Evolutionary conservation across 2,888 invertebrate genomes (phyloP).

Genomic region (Aproaerema taeniolella): DNA sequence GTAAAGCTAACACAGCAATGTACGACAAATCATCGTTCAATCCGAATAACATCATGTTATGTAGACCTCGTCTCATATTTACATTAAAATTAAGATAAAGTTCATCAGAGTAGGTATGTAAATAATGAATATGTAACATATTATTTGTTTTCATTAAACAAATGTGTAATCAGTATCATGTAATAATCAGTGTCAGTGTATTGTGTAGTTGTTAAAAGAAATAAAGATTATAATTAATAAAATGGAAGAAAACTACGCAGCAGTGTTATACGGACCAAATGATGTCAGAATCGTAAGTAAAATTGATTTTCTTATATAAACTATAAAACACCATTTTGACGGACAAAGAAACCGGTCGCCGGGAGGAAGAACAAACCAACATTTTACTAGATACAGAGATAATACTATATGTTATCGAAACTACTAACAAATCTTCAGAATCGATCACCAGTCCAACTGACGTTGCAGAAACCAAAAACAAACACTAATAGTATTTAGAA

Average conservation of each 20-base stretch:
- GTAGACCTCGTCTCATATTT: too few relatives aligned
- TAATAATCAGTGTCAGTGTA: background rate
- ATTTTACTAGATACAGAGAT: background rate
- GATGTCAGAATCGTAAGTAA: constrained; percentile 83
- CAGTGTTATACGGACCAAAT: constrained; percentile 82
- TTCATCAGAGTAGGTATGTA: background rate
- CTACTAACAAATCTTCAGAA: background rate
- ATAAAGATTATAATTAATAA: too few relatives aligned
- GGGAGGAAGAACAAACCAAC: background rate
- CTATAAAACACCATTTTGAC: background rate
- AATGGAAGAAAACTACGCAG: constrained; percentile 78
- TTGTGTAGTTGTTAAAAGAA: background rate
- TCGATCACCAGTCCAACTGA: too few relatives aligned
- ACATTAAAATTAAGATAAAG: background rate
- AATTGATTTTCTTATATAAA: background rate
- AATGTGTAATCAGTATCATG: too few relatives aligned
- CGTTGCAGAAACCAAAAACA: too few relatives aligned
- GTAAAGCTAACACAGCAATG: too few relatives aligned
- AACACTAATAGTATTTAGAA: too few relatives aligned
- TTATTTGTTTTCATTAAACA: background rate
- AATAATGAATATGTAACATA: background rate
- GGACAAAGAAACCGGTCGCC: background rate
- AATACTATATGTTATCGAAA: background rate
- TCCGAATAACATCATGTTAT: too few relatives aligned
- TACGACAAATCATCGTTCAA: too few relatives aligned